These are phyloP conservation scores for Beroe forskalii DNA, from an alignment of 37 sponge, comb jelly and placozoan species.

Conservation along the genomic window DNA sequence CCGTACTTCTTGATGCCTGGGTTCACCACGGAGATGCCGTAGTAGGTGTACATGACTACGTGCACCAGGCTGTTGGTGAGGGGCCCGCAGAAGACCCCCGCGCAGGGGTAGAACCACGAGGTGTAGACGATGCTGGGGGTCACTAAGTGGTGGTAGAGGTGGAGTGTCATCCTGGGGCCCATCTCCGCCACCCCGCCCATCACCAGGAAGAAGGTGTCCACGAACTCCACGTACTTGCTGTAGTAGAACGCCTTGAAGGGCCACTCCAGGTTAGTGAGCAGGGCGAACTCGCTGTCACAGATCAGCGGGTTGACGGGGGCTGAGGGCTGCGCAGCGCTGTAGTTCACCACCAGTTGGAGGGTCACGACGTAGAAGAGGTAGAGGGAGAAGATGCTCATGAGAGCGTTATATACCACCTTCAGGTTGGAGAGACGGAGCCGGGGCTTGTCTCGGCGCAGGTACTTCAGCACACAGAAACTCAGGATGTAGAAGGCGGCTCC, in stretches of 20 bases:
- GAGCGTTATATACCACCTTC: constrained; percentile 62
- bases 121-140: constrained; percentile 58
- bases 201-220: constrained; percentile 66
- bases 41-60: constrained; percentile 67
- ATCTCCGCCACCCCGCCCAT: constrained; percentile 37
- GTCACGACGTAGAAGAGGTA: constrained; percentile 34
- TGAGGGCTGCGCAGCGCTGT: not conserved
- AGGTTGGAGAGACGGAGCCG: not conserved
- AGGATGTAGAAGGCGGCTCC: not conserved
- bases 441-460: constrained; percentile 11
- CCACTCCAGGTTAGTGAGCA: constrained; percentile 27
- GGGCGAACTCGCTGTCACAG: not conserved
- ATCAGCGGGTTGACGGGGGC: not conserved
- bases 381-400: constrained; percentile 65
- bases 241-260: constrained; percentile 59
- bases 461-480: not conserved
- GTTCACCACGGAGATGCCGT: constrained; percentile 35
- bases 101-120: constrained; percentile 57
- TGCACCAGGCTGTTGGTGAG: constrained; percentile 65
- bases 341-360: not conserved
- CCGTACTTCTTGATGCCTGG: constrained; percentile 63
- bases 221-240: constrained; percentile 65
- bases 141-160: constrained; percentile 61
- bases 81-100: constrained; percentile 50
- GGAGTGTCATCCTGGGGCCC: constrained; percentile 50